These are phyloP conservation scores for Dunckerocampus dactyliophorus DNA, from an alignment of 2,113 vertebrate species.

Conservation along the genomic window DNA sequence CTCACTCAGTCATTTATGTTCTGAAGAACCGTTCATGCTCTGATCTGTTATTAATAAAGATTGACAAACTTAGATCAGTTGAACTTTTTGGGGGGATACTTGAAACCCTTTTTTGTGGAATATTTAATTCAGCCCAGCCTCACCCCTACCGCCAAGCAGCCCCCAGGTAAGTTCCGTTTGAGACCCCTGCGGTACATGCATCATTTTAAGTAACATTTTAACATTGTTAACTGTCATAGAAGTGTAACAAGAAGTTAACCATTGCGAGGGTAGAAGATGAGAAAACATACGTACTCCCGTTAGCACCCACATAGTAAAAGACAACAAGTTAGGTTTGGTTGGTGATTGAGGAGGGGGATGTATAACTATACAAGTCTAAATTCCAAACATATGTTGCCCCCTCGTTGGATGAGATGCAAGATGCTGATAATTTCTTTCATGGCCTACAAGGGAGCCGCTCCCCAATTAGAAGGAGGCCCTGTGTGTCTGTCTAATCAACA, in stretches of 20 bases:
- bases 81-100: too few species aligned
- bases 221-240: neutral
- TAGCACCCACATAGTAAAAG: slow-evolving; percentile 22
- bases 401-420: slow-evolving; percentile 61
- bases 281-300: too few species aligned
- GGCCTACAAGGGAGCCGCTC: slow-evolving; percentile 52
- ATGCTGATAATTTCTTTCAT: slow-evolving; percentile 68
- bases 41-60: too few species aligned
- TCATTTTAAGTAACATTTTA: slow-evolving; percentile 46
- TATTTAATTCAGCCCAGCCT: too few species aligned
- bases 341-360: slow-evolving; percentile 42
- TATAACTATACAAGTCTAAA: slow-evolving; percentile 56
- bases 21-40: too few species aligned
- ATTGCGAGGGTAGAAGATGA: slow-evolving; percentile 1
- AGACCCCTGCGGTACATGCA: too few species aligned
- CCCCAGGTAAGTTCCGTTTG: too few species aligned
- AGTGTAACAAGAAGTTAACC: neutral
- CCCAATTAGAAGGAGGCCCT: slow-evolving; percentile 60
- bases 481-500: slow-evolving; percentile 58
- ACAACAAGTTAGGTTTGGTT: slow-evolving; percentile 51
- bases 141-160: too few species aligned
- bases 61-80: too few species aligned
- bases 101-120: too few species aligned
- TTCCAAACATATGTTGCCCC: slow-evolving; percentile 67
- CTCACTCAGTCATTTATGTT: too few species aligned